Evolutionary conservation across 2,113 vertebrate genomes (phyloP), one percentile per base, ranked within the genome.

Genomic region (Mastomys coucha): DNA sequence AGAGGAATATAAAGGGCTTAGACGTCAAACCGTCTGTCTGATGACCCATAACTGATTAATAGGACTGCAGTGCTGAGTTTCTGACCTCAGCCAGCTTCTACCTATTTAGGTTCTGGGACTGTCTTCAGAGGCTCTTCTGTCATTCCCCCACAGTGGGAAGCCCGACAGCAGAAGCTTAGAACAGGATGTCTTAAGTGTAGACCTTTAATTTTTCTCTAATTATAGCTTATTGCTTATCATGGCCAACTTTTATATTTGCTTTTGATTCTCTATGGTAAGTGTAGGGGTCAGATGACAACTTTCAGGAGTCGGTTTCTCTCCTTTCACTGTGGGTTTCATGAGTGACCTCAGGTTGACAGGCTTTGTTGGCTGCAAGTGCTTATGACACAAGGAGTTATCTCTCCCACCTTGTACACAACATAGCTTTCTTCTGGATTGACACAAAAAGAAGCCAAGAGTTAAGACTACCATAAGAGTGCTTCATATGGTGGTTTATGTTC

Each of bases 161-260:
- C 14, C 73, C 70, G n/a, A 95, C 26, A 58, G n/a, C 17, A 58
- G 26, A 88, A 51, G 70, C 69, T 67, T 58, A 26, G 72, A 51
- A 93, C 19, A 69, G 56, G 49, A 63, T 36, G 65, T 56, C 81
- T 78, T 53, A 53, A 51, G 42, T 73, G 36, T 13, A 13, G 42
- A 20, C 77, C 42, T 89, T 89, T 56, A n/a, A 95, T 76, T 89
- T 91, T 89, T 89, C 80, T 90, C 72, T 70, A 89, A 76, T 65
- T 6, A 49, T 33, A 89, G 58, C 63, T 22, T 56, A 65, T 20
- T 70, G 60, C 45, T 88, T 72, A 22, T 39, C 73, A 76, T 0
- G 78, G 33, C 53, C 26, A 19, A 88, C 42, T 36, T 80, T 36
- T 51, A 56, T 33, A 56, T 31, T 80, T 80, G 36, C 17, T 80